These are phyloP conservation scores for Nipponia nippon DNA, from an alignment of 2,113 vertebrate species.

Conservation along the genomic window DNA sequence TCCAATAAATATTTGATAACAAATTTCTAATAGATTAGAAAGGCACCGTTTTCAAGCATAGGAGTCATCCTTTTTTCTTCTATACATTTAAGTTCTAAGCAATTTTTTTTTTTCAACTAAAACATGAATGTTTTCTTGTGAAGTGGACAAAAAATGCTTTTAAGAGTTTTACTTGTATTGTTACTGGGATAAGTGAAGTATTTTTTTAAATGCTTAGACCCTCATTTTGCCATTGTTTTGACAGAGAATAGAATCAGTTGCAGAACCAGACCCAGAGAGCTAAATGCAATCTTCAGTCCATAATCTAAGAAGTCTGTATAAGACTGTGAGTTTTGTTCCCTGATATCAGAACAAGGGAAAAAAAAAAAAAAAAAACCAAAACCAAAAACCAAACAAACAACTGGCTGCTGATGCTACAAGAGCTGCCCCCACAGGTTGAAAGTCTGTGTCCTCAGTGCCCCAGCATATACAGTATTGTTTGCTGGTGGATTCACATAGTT, in stretches of 20 bases:
- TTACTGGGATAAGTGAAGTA: neutral
- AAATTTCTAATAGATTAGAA: neutral
- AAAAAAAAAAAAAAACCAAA: neutral
- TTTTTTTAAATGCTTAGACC: neutral
- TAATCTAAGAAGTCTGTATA: neutral
- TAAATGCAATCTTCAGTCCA: neutral
- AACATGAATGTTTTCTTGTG: neutral
- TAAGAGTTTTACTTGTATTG: neutral
- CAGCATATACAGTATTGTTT: neutral
- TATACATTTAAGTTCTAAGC: neutral
- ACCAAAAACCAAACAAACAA: too few relatives aligned
- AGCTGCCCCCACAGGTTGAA: neutral
- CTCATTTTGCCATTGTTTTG: neutral
- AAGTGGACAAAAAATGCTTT: neutral
- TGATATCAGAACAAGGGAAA: neutral
- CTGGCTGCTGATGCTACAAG: neutral
- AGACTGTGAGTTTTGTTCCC: neutral
- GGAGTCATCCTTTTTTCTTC: neutral
- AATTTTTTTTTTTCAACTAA: neutral
- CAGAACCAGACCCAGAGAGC: neutral
- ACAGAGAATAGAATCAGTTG: neutral
- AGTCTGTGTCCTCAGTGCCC: neutral
- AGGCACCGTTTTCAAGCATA: neutral
- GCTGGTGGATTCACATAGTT: neutral
- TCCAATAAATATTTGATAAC: neutral